These are phyloP conservation scores for Zapus hudsonius DNA, from an alignment of 2,113 vertebrate species.

Conservation along the genomic window DNA sequence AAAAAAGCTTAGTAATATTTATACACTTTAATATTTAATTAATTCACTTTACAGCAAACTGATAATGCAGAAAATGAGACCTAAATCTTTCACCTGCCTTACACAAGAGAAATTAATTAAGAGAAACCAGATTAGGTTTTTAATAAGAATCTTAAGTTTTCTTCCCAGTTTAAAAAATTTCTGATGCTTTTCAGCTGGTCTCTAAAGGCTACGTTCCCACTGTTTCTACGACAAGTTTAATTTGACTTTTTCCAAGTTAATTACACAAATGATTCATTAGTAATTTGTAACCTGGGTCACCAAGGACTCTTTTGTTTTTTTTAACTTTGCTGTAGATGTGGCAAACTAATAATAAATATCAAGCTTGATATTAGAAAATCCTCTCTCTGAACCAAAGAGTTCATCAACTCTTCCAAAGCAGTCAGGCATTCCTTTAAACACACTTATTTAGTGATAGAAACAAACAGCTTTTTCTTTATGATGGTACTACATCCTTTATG, in stretches of 20 bases:
- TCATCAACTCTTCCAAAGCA: not conserved
- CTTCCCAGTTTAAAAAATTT: not conserved
- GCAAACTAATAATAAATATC: slow-evolving; percentile 28
- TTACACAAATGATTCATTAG: slow-evolving; percentile 43
- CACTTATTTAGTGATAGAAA: not conserved
- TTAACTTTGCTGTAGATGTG: not conserved
- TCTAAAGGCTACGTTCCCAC: not conserved
- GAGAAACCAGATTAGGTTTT: not conserved
- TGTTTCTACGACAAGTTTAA: not conserved
- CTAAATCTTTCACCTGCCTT: not conserved
- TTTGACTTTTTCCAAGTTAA: not conserved
- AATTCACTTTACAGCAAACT: not conserved
- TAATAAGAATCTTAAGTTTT: not conserved
- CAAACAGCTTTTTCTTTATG: not conserved
- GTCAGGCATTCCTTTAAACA: not conserved
- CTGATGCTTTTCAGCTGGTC: not conserved
- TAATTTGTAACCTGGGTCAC: not conserved
- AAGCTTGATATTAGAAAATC: not conserved
- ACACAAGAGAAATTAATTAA: not conserved
- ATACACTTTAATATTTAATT: not conserved
- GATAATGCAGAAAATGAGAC: not conserved
- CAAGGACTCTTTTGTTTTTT: slow-evolving; percentile 4
- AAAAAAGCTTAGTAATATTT: not conserved
- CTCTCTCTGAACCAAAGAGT: not conserved
- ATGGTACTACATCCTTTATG: not conserved